Conservation (phyloP, 2,888 invertebrate genomes). For the Incurvaria masculella region DNA sequence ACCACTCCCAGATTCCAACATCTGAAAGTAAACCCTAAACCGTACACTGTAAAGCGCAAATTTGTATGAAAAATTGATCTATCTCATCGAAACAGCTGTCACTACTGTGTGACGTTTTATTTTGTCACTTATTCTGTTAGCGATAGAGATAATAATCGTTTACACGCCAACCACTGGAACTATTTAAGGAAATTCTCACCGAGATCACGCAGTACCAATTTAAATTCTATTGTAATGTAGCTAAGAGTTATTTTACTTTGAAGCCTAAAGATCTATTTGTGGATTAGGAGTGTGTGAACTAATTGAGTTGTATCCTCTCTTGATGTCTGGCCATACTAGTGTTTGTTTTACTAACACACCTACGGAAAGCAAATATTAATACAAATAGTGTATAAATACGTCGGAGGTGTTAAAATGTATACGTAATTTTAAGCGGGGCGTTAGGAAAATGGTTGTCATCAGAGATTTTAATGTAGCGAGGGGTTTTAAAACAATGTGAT, state of each 20-base stretch:
- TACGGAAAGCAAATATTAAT: too few species aligned
- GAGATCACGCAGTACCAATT: constrained; percentile 13
- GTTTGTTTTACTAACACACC: not conserved
- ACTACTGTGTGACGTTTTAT: constrained; percentile 14
- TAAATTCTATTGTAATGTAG: not conserved
- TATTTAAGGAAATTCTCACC: constrained; percentile 25
- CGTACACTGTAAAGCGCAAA: constrained; percentile 19
- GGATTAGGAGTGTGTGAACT: constrained; percentile 35
- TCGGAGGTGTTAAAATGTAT: not conserved
- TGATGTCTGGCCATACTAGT: not conserved
- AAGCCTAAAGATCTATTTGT: constrained; percentile 30
- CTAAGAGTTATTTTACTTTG: constrained; percentile 22
- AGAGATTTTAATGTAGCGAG: not conserved
- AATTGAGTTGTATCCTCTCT: constrained; percentile 39
- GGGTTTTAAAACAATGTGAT: not conserved
- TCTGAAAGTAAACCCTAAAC: constrained; percentile 19
- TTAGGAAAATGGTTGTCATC: not conserved
- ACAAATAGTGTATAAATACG: not conserved
- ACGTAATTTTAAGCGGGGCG: not conserved
- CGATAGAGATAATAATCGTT: constrained; percentile 20
- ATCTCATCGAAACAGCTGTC: constrained; percentile 10
- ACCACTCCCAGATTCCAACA: constrained; percentile 15
- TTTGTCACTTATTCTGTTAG: constrained; percentile 14
- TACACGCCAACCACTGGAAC: constrained; percentile 19
- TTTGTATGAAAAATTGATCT: constrained; percentile 21